These are phyloP conservation scores for Halocaridina rubra DNA, from an alignment of 2,888 invertebrate genomes.

Conservation along the genomic window DNA sequence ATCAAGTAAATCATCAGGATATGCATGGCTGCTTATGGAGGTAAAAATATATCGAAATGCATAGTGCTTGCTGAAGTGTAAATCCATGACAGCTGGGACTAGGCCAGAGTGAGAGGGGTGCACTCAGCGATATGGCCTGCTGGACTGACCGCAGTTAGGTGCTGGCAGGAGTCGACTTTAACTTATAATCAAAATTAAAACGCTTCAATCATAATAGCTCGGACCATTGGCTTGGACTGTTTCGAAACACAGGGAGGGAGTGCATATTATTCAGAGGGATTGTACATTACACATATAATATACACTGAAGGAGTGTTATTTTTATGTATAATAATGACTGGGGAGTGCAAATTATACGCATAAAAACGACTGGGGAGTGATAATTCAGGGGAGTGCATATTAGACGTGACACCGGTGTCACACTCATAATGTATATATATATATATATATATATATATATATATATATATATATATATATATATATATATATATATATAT, in stretches of 20 bases:
- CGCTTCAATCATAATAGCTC: background rate
- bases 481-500: slow-evolving; percentile 14
- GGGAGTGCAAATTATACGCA: no score
- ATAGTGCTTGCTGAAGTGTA: no score
- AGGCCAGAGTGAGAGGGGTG: background rate
- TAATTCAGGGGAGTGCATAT: background rate
- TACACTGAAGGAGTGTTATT: background rate
- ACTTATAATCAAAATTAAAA: background rate
- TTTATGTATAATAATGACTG: no score
- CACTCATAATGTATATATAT: background rate
- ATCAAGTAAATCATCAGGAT: no score
- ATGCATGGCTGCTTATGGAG: no score
- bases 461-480: slow-evolving; percentile 19
- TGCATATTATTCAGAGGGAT: no score
- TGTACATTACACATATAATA: no score
- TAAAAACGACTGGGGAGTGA: background rate
- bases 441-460: background rate
- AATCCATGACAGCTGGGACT: background rate
- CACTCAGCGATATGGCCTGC: background rate
- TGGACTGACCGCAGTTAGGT: background rate
- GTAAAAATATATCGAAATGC: no score
- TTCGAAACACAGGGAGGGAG: no score
- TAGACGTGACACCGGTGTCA: no score
- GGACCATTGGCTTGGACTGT: background rate
- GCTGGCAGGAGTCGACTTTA: background rate